These are phyloP conservation scores for Ylistrum balloti DNA, from an alignment of 1,140 invertebrate species.

Conservation along the genomic window DNA sequence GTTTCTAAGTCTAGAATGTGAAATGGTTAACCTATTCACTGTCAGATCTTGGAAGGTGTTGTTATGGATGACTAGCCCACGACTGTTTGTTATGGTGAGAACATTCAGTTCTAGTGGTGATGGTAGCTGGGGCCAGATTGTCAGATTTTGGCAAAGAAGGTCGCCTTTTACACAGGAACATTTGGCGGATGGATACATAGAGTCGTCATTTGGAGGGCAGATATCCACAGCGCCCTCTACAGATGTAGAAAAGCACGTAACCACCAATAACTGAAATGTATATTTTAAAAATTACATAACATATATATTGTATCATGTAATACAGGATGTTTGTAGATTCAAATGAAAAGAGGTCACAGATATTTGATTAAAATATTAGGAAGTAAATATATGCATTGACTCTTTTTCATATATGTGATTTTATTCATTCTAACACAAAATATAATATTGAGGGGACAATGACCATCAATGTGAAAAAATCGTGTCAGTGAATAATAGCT, in stretches of 20 bases:
- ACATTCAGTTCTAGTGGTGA: not conserved
- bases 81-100: not conserved
- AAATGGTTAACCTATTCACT: not conserved
- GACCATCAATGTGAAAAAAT: too few relatives aligned
- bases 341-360: too few relatives aligned
- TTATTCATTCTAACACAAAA: too few relatives aligned
- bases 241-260: not conserved
- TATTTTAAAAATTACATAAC: too few relatives aligned
- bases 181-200: not conserved
- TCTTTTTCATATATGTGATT: too few relatives aligned
- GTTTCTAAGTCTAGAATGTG: not conserved
- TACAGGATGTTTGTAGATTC: too few relatives aligned
- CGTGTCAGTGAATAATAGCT: too few relatives aligned
- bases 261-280: not conserved
- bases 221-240: not conserved
- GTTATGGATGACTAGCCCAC: not conserved
- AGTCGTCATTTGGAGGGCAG: not conserved
- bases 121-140: not conserved
- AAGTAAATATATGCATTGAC: too few relatives aligned
- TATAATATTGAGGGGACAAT: too few relatives aligned
- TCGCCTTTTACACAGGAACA: constrained; percentile 25
- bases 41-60: not conserved
- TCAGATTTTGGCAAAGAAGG: constrained; percentile 5
- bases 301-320: too few relatives aligned
- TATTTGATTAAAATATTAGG: too few relatives aligned